phyloP scores from a whole-genome alignment of 2,113 vertebrate genomes.

The Dasypus novemcinctus region DNA sequence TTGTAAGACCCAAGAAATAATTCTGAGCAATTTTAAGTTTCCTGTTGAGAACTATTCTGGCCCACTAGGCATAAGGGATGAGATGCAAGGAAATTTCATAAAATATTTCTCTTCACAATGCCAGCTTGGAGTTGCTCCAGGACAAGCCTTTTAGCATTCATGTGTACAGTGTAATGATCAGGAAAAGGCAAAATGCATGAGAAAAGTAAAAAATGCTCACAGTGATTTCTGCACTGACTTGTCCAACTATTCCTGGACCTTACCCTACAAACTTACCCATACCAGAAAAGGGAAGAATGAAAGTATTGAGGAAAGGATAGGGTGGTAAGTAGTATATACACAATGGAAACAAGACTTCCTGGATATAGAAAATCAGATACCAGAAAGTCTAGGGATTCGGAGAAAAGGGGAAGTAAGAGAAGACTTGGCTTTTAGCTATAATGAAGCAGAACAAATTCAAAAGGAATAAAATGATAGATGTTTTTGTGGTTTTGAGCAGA shows the following conservation, averaged over 20 bases:
- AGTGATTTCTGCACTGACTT: neutral
- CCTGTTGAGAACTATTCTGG: constrained; percentile 65
- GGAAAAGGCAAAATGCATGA: constrained; percentile 41
- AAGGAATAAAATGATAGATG: constrained; percentile 4
- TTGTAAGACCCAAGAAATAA: constrained; percentile 69
- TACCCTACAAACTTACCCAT: constrained; percentile 16
- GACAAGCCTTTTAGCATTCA: constrained; percentile 45
- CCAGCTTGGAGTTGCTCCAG: constrained; percentile 53
- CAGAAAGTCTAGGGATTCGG: neutral
- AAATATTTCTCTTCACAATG: constrained; percentile 68
- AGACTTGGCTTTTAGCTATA: constrained; percentile 14
- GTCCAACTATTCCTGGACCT: neutral
- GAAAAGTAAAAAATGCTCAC: constrained; percentile 47
- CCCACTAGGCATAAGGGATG: constrained; percentile 42
- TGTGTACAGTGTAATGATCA: constrained; percentile 43
- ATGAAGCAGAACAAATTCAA: constrained; percentile 32
- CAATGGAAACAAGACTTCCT: neutral
- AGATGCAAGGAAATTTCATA: constrained; percentile 67
- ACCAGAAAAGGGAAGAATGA: constrained; percentile 36
- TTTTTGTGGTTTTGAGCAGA: neutral
- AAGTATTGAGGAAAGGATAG: constrained; percentile 21
- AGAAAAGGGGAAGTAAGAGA: neutral
- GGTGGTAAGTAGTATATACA: neutral
- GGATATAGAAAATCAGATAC: neutral
- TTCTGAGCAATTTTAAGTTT: constrained; percentile 74